Percentiles rank a stretch among this genome's conserved stretches.
phyloP scores from a whole-genome alignment of 2,888 invertebrate species.

The Limnephilus auricula region DNA sequence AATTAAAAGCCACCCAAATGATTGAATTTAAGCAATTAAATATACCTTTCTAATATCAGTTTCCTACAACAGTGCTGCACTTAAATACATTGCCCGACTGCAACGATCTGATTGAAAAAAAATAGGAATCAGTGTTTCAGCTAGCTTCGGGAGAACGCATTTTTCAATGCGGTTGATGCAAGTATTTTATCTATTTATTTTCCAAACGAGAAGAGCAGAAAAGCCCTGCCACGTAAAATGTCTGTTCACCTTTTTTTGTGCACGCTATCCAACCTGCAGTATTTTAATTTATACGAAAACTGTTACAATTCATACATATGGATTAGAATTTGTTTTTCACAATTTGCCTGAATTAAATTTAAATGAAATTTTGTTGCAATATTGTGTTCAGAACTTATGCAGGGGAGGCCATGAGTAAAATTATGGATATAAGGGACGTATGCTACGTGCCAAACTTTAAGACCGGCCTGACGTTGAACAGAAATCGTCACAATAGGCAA shows the following conservation, averaged over 20 bases:
- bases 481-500: no score
- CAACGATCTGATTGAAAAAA: not conserved
- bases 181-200: not conserved
- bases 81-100: not conserved
- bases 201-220: not conserved
- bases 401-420: no score
- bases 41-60: not conserved
- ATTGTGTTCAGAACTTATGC: no score
- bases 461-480: no score
- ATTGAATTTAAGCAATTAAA: not conserved
- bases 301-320: not conserved
- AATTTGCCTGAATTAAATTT: not conserved
- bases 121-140: not conserved
- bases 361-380: no score
- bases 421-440: no score
- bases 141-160: not conserved
- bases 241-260: not conserved
- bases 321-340: not conserved
- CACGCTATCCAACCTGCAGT: not conserved
- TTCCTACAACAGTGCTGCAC: not conserved
- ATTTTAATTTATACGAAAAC: not conserved
- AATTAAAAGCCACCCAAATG: not conserved
- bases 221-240: not conserved
- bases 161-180: not conserved
- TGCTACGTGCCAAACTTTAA: no score